phyloP scores from a whole-genome alignment of 2,888 invertebrate species.

The Brachycybe producta region DNA sequence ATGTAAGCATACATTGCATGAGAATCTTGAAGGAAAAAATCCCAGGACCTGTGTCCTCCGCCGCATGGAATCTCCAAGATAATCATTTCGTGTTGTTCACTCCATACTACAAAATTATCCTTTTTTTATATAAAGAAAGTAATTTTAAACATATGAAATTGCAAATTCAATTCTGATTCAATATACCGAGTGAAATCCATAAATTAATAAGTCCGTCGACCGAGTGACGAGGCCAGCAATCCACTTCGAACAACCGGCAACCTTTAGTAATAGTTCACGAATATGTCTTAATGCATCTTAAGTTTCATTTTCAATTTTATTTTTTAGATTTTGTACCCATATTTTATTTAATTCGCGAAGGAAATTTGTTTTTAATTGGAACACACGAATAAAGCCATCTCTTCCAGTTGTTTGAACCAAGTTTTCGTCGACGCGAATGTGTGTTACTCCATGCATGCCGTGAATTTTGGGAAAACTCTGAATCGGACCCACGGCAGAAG shows the following conservation, averaged over 20 bases:
- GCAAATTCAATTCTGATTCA: neutral
- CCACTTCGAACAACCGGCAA: constrained; percentile 9
- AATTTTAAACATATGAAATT: neutral
- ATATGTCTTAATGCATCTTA: neutral
- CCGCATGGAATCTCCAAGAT: constrained; percentile 3
- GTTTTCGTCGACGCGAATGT: neutral
- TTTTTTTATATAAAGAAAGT: no score
- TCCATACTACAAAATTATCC: constrained; percentile 6
- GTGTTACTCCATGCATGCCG: constrained; percentile 1
- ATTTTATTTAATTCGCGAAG: neutral
- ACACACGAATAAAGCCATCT: neutral
- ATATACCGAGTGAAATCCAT: neutral
- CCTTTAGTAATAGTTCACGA: neutral
- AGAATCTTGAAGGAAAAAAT: neutral
- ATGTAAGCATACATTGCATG: neutral
- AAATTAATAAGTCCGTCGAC: neutral
- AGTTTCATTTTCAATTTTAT: neutral
- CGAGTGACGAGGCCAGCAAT: neutral
- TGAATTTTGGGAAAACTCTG: neutral
- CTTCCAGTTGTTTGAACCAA: neutral
- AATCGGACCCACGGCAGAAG: neutral
- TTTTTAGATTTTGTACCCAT: no score
- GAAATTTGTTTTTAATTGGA: neutral
- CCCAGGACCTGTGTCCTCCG: constrained; percentile 9
- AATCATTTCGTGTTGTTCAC: neutral